These are phyloP conservation scores for Bombus breviceps DNA, from an alignment of 1,140 invertebrate species.

Conservation along the genomic window DNA sequence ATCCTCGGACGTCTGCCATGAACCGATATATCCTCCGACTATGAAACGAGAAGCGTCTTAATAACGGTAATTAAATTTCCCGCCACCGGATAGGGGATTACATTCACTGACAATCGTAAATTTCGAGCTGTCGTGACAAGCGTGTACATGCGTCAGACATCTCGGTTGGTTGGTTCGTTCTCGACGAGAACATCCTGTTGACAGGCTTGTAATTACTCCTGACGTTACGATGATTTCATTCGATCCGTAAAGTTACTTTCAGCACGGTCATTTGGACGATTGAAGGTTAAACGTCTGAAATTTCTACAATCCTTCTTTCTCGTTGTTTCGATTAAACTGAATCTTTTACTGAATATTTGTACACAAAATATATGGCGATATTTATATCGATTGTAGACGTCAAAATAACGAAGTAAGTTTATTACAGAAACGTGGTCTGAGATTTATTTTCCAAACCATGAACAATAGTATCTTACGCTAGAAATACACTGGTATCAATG, in stretches of 20 bases:
- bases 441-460: too few relatives aligned
- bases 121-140: neutral
- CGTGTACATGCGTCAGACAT: neutral
- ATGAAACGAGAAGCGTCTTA: conserved; percentile 13
- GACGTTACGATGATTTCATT: neutral
- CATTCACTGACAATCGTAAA: neutral
- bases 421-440: too few relatives aligned
- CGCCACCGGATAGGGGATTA: neutral
- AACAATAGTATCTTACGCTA: too few relatives aligned
- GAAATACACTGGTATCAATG: too few relatives aligned
- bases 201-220: neutral
- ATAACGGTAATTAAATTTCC: conserved; percentile 35
- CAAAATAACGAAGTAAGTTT: too few relatives aligned
- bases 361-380: too few relatives aligned
- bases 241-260: neutral
- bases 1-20: neutral
- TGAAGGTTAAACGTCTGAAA: neutral
- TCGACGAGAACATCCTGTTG: neutral
- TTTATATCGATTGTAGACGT: too few relatives aligned
- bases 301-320: neutral
- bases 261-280: neutral
- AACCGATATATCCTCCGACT: neutral
- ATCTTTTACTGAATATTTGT: neutral
- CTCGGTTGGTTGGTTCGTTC: neutral
- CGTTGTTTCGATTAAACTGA: neutral